These are phyloP conservation scores for Vombatus ursinus DNA, from an alignment of 2,113 vertebrate genomes.

Conservation along the genomic window DNA sequence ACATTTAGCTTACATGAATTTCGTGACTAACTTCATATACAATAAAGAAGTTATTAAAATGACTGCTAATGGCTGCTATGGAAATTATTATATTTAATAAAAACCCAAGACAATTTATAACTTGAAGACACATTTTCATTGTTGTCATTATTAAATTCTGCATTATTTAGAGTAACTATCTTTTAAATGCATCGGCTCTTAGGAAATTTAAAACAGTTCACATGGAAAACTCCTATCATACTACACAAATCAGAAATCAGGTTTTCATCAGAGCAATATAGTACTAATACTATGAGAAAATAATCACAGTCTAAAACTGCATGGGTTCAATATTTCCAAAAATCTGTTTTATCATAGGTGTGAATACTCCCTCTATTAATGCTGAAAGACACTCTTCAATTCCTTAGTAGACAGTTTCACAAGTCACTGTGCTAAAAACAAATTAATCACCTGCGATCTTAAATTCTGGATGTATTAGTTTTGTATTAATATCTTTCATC, in stretches of 20 bases:
- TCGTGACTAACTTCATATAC: neutral
- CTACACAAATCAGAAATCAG: constrained; percentile 35
- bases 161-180: neutral
- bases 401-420: neutral
- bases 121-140: constrained; percentile 2
- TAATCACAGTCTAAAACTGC: constrained; percentile 43
- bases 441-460: neutral
- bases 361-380: neutral
- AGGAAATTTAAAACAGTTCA: neutral
- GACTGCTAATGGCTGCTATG: neutral
- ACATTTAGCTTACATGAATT: neutral
- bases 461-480: neutral
- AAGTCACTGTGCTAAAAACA: neutral
- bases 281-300: constrained; percentile 1
- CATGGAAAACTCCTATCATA: constrained; percentile 30
- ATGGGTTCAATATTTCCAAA: neutral
- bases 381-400: neutral
- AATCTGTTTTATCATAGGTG: neutral
- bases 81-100: constrained; percentile 44
- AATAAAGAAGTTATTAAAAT: constrained; percentile 31
- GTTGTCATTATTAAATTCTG: neutral
- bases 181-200: neutral
- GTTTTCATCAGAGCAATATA: neutral
- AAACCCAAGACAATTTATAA: constrained; percentile 28
- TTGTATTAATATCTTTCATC: neutral